A percentile compares a stretch with the other conserved stretches of the same genome.
phyloP scores from a whole-genome alignment of 1,140 invertebrate genomes.

The Papilio dardanus region DNA sequence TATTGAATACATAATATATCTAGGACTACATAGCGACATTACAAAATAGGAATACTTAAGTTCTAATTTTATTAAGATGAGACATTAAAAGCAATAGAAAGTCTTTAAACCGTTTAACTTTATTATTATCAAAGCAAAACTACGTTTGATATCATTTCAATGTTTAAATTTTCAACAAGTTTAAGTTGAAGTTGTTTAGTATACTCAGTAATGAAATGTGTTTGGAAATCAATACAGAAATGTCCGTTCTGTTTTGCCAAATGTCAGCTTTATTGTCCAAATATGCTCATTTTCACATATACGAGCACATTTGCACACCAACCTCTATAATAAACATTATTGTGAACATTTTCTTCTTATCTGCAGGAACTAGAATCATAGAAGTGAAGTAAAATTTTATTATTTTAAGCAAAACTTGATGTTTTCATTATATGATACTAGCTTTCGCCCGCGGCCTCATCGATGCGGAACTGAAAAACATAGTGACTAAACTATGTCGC shows the following conservation, averaged over 20 bases:
- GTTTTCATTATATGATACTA: not conserved
- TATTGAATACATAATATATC: too few species aligned
- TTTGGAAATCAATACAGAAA: conserved; percentile 1
- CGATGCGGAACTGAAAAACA: too few species aligned
- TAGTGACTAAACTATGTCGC: too few species aligned
- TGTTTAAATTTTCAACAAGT: not conserved
- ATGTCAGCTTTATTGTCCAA: not conserved
- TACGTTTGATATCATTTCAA: too few species aligned
- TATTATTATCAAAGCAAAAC: too few species aligned
- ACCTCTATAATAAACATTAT: not conserved
- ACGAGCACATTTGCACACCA: conserved; percentile 10
- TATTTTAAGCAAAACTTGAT: not conserved
- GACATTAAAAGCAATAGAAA: too few species aligned
- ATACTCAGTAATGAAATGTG: not conserved
- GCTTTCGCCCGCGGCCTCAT: too few species aligned
- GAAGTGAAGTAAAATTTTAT: not conserved
- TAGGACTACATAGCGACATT: too few species aligned
- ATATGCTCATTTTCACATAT: conserved; percentile 8
- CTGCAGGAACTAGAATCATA: conserved; percentile 1
- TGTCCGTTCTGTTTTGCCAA: conserved; percentile 3
- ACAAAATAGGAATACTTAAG: too few species aligned
- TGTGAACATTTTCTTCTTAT: conserved; percentile 3
- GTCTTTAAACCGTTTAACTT: too few species aligned
- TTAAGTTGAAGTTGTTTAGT: not conserved
- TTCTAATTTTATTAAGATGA: too few species aligned